Base-by-base conservation (phyloP, 2,113 vertebrate genomes). In the Choloepus hoffmanni region DNA sequence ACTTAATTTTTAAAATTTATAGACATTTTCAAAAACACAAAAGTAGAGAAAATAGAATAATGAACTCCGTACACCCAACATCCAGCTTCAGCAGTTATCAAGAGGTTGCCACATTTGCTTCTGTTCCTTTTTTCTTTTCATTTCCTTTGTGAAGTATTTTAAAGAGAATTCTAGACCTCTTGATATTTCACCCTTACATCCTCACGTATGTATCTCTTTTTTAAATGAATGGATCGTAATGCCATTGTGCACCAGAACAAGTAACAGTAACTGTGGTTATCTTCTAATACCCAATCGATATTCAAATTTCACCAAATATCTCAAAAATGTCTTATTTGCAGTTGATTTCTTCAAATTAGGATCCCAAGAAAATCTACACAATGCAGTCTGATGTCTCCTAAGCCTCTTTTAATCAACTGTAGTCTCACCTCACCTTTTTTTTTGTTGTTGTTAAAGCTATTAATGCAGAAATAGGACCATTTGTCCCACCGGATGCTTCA, bases 261-360 rank as follows among this genome's bases (percentile, higher is more conserved):
- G 67, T 92, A 88, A 36, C 15, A 76, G 23, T 78, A 90, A 86
- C 6, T 55, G 43, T 78, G 19, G 55, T 4, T 84, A 72, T 76
- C 60, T 19, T 70, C 43, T 65, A 76, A 68, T 70, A 70, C 3
- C 23, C 26, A 91, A 28, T 24, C 2, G 3, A 45, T 76, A 30
- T 48, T 85, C 60, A 92, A 16, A 65, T 79, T 81, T 81, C 45
- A 79, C 84, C n/a, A 85, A 84, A 36, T 90, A 40, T 67, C 81
- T 67, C 89, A 88, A 50, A 58, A 76, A 73, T 55, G 5, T 67
- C 58, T 91, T 50, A 77, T 23, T 85, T 85, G 36, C 55, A 87
- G 45, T 45, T 91, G 58, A 85, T 76, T 50, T 73, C 30, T 92
- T 95, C 55, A 93, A 94, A 92, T 89, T 45, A 84, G 77, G 65